Evolutionary conservation across 2,797 vertebrate genomes (phyloP).

Genomic region (Catamblyrhynchus diadema): DNA sequence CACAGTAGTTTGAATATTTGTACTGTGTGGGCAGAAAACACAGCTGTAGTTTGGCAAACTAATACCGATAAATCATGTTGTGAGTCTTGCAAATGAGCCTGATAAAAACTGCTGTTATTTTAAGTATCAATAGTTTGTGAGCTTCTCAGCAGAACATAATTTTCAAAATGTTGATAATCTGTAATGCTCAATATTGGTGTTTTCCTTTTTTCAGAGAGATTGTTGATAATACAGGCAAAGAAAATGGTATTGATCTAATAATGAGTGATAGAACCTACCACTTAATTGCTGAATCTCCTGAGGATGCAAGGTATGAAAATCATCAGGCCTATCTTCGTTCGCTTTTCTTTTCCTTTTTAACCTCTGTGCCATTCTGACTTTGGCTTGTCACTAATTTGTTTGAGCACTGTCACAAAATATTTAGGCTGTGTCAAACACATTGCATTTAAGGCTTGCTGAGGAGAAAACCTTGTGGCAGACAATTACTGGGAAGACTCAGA

Average conservation of each 20-base stretch:
- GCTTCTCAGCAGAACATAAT: background rate
- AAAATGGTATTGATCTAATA: conserved; percentile 92
- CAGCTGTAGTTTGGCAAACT: background rate
- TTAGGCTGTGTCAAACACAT: background rate
- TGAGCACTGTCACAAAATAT: background rate
- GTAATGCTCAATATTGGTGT: background rate
- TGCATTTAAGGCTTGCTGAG: background rate
- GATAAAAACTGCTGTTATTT: background rate
- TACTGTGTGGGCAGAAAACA: background rate
- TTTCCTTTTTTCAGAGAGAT: conserved; percentile 82
- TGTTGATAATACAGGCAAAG: conserved; percentile 90
- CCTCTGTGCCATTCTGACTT: background rate
- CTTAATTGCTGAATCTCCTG: conserved; percentile 91
- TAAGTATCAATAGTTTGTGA: background rate
- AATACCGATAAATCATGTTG: background rate
- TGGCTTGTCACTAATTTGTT: background rate
- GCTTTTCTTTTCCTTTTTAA: background rate
- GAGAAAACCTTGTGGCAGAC: background rate
- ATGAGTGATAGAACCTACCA: conserved; percentile 90
- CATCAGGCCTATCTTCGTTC: too few species aligned
- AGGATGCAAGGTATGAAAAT: conserved; percentile 88
- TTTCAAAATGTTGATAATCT: background rate
- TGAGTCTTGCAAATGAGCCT: background rate
- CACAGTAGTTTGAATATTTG: background rate
- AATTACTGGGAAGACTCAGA: background rate